Evolutionary conservation across 1,140 invertebrate species (phyloP).

Genomic region (Drosophila nikananu): DNA sequence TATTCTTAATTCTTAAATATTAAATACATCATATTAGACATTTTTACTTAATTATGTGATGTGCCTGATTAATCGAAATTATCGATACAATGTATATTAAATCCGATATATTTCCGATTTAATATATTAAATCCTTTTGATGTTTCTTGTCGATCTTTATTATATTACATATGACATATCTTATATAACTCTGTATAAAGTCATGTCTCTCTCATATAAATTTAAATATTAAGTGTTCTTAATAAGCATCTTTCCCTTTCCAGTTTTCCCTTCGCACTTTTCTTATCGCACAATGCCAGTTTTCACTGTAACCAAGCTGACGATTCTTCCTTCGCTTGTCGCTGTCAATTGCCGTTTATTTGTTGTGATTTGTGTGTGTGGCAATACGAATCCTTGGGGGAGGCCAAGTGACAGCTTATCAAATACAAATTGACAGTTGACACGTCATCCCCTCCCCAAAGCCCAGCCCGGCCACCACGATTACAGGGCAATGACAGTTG

Average conservation of each 20-base stretch:
- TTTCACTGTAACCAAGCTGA: constrained; percentile 10
- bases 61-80: too few relatives aligned
- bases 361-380: constrained; percentile 73
- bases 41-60: background rate
- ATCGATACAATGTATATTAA: too few relatives aligned
- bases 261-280: background rate
- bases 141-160: too few relatives aligned
- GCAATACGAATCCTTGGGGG: constrained; percentile 28
- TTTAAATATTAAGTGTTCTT: background rate
- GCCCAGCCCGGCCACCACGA: constrained; percentile 10
- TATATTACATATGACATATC: too few relatives aligned
- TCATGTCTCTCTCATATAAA: background rate
- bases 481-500: constrained; percentile 45
- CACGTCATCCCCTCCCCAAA: constrained; percentile 51
- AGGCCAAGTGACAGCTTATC: constrained; percentile 59
- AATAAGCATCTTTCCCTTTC: background rate
- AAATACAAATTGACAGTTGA: constrained; percentile 80
- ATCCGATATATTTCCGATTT: too few relatives aligned
- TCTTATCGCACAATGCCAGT: background rate
- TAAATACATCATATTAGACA: background rate
- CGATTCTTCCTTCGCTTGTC: constrained; percentile 58
- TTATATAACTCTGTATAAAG: too few relatives aligned
- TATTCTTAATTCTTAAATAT: too few relatives aligned
- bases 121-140: too few relatives aligned
- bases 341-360: constrained; percentile 80